Evolutionary conservation across 2,113 vertebrate genomes (phyloP).

Genomic region (Pollachius pollachius): DNA sequence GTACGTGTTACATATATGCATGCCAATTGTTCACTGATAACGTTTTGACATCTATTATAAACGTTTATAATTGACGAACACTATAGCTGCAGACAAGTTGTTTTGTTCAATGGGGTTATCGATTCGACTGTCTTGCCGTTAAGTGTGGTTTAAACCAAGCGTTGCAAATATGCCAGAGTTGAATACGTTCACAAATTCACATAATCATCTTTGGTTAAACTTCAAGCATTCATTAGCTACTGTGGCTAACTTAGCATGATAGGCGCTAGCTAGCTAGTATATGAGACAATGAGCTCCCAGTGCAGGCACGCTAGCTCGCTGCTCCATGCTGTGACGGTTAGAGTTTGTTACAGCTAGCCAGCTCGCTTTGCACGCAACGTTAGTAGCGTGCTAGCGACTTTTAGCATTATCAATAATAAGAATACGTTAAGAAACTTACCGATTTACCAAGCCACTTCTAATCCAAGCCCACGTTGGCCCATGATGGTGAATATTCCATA

Average conservation of each 20-base stretch:
- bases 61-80: too few species aligned
- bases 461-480: constrained; percentile 53
- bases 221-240: constrained; percentile 19
- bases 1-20: too few species aligned
- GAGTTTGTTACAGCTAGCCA: constrained; percentile 29
- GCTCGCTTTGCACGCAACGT: constrained; percentile 45
- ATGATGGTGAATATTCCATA: constrained; percentile 56
- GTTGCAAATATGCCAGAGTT: too few species aligned
- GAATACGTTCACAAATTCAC: too few species aligned
- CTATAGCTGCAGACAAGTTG: too few species aligned
- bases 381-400: constrained; percentile 43
- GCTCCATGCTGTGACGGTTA: constrained; percentile 51
- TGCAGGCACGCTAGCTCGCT: constrained; percentile 34
- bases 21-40: too few species aligned
- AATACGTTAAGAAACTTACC: constrained; percentile 50
- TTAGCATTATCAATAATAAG: constrained; percentile 41
- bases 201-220: constrained; percentile 7
- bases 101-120: too few species aligned
- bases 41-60: too few species aligned
- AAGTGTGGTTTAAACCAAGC: too few species aligned
- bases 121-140: too few species aligned
- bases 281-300: constrained; percentile 64
- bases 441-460: constrained; percentile 64
- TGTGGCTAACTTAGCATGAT: constrained; percentile 29
- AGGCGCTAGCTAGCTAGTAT: constrained; percentile 38